Evolutionary conservation across 2,888 invertebrate genomes (phyloP).

Genomic region (Thymelicus lineola): DNA sequence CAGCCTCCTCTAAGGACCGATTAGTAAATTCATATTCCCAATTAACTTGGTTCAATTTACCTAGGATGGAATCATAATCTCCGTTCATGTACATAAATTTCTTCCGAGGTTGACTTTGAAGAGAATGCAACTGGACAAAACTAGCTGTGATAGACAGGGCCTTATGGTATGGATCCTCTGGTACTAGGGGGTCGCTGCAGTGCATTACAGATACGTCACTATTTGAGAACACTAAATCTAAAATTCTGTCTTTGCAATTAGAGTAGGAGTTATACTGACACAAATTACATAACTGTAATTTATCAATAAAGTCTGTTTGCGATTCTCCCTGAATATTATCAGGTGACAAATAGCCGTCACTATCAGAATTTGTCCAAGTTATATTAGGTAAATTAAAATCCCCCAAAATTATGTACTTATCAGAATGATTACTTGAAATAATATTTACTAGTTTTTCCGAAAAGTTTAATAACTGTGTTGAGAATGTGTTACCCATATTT

Average conservation of each 20-base stretch:
- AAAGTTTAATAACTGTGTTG: constrained; percentile 15
- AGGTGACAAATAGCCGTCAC: background rate
- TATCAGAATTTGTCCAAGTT: constrained; percentile 2
- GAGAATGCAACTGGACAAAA: background rate
- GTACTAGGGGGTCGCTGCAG: background rate
- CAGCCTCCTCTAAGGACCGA: background rate
- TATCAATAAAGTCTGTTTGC: constrained; percentile 18
- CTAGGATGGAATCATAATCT: background rate
- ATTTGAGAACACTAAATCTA: constrained; percentile 27
- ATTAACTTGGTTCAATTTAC: background rate
- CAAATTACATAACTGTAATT: constrained; percentile 8
- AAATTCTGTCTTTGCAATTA: constrained; percentile 21
- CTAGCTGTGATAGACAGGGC: background rate
- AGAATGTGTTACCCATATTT: constrained; percentile 2
- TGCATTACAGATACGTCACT: background rate
- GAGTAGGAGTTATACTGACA: constrained; percentile 18
- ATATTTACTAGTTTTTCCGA: constrained; percentile 1
- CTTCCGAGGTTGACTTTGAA: background rate
- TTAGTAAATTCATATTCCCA: background rate
- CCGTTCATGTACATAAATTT: background rate
- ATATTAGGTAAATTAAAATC: constrained; percentile 16
- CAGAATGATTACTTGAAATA: background rate
- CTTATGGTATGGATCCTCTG: constrained; percentile 5
- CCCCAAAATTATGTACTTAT: constrained; percentile 3
- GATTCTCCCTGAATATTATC: background rate